These are phyloP conservation scores for Cosmia trapezina DNA, from an alignment of 2,888 invertebrate species.

Conservation along the genomic window DNA sequence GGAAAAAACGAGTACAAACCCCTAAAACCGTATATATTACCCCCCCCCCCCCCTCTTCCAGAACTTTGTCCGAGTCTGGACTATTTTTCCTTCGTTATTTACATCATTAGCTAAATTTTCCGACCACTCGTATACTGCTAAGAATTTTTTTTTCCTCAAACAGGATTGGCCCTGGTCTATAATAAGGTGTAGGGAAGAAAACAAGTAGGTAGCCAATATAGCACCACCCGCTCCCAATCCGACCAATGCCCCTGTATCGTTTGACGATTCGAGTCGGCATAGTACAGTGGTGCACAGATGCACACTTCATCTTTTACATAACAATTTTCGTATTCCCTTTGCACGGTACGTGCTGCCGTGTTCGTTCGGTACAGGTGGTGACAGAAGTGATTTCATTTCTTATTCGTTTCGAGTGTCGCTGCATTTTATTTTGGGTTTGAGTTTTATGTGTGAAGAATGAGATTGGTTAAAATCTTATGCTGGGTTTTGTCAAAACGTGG, in stretches of 20 bases:
- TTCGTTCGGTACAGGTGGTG: constrained; percentile 47
- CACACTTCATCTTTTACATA: constrained; percentile 61
- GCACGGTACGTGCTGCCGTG: constrained; percentile 47
- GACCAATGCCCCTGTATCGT: constrained; percentile 31
- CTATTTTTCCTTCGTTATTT: too few species aligned
- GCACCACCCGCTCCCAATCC: constrained; percentile 13
- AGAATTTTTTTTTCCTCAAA: too few species aligned
- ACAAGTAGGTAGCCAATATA: neutral
- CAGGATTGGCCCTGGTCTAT: too few species aligned
- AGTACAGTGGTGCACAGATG: constrained; percentile 61
- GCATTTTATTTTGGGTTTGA: constrained; percentile 26
- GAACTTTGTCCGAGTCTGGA: too few species aligned
- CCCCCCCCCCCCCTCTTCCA: too few species aligned
- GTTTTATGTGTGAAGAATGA: constrained; percentile 10
- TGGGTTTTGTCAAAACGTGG: neutral
- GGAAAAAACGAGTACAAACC: too few species aligned
- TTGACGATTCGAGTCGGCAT: constrained; percentile 37
- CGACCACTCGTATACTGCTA: too few species aligned
- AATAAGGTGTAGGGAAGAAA: neutral
- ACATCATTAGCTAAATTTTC: too few species aligned
- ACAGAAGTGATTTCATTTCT: constrained; percentile 49
- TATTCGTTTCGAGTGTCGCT: constrained; percentile 31
- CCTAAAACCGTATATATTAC: too few species aligned
- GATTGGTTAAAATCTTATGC: constrained; percentile 10
- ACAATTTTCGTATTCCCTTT: constrained; percentile 63